These are phyloP conservation scores for Chaenogobius annularis DNA, from an alignment of 2,113 vertebrate genomes.

Conservation along the genomic window DNA sequence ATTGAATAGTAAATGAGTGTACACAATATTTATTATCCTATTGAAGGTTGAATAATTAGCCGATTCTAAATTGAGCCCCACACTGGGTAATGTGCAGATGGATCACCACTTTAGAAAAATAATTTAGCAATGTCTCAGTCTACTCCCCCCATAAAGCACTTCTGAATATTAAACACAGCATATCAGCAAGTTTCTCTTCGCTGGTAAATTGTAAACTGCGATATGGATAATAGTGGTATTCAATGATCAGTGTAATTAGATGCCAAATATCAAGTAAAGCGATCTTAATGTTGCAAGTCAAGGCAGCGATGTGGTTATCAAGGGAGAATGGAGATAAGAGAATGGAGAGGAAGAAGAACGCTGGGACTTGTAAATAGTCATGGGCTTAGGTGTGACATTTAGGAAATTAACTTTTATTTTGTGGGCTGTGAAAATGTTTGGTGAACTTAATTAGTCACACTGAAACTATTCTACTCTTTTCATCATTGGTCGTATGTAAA, in stretches of 20 bases:
- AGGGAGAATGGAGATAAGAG: slow-evolving; percentile 36
- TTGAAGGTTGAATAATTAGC: slow-evolving; percentile 55
- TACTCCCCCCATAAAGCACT: slow-evolving; percentile 15
- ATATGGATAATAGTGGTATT: slow-evolving; percentile 68
- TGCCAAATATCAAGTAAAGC: slow-evolving; percentile 53
- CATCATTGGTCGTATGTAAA: neutral
- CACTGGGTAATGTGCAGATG: slow-evolving; percentile 44
- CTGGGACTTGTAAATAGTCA: slow-evolving; percentile 20
- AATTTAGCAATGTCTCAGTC: slow-evolving; percentile 59
- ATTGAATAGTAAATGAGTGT: slow-evolving; percentile 41
- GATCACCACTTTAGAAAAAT: slow-evolving; percentile 59
- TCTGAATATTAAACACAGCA: slow-evolving; percentile 58
- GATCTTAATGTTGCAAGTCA: slow-evolving; percentile 67
- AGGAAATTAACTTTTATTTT: slow-evolving; percentile 26
- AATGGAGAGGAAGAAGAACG: slow-evolving; percentile 25
- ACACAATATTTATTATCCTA: slow-evolving; percentile 61
- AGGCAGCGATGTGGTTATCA: slow-evolving; percentile 40
- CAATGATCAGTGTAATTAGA: slow-evolving; percentile 75
- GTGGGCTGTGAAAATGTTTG: slow-evolving; percentile 13
- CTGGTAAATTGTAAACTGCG: slow-evolving; percentile 36
- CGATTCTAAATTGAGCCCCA: slow-evolving; percentile 56
- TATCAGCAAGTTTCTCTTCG: slow-evolving; percentile 58
- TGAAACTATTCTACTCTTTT: neutral
- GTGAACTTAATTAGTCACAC: neutral
- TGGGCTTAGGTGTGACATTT: slow-evolving; percentile 34